Evolutionary conservation across 2,113 vertebrate species (phyloP).

Genomic region (Lipophrys pholis): DNA sequence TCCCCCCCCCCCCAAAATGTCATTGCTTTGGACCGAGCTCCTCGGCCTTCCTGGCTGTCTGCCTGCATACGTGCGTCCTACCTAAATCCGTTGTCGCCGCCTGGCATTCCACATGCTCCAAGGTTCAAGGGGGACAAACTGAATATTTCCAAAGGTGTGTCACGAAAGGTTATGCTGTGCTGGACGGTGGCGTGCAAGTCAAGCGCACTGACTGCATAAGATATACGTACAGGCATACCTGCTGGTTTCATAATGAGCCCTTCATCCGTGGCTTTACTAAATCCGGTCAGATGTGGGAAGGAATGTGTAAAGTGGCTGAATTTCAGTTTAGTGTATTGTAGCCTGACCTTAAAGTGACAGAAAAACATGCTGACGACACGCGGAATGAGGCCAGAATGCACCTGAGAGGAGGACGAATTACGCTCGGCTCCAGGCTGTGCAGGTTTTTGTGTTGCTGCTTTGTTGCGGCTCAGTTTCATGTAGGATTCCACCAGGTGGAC

Average conservation of each 20-base stretch:
- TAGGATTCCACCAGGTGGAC: constrained; percentile 13
- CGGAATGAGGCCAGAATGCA: constrained; percentile 21
- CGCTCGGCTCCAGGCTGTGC: constrained; percentile 9
- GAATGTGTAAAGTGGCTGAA: neutral
- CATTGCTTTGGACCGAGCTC: constrained; percentile 64
- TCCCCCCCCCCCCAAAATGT: constrained; percentile 71
- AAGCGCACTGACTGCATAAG: constrained; percentile 21
- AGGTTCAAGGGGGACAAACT: constrained; percentile 36
- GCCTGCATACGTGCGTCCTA: constrained; percentile 38
- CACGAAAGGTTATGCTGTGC: constrained; percentile 18
- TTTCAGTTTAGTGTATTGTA: neutral
- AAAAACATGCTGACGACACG: constrained; percentile 21
- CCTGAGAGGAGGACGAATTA: neutral
- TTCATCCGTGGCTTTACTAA: neutral
- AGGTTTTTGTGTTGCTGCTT: constrained; percentile 14
- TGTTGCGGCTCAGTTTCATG: constrained; percentile 13
- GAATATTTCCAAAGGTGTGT: constrained; percentile 43
- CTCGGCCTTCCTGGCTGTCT: constrained; percentile 37
- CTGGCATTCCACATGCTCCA: constrained; percentile 64
- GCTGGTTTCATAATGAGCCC: neutral
- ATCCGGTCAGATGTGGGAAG: neutral
- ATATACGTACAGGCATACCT: neutral
- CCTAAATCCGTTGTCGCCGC: constrained; percentile 43
- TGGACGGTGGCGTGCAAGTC: neutral
- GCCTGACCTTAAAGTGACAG: neutral